Evolutionary conservation across 1,140 invertebrate genomes (phyloP), one percentile per base, ranked within the genome.

Genomic region (Belonocnema kinseyi): DNA sequence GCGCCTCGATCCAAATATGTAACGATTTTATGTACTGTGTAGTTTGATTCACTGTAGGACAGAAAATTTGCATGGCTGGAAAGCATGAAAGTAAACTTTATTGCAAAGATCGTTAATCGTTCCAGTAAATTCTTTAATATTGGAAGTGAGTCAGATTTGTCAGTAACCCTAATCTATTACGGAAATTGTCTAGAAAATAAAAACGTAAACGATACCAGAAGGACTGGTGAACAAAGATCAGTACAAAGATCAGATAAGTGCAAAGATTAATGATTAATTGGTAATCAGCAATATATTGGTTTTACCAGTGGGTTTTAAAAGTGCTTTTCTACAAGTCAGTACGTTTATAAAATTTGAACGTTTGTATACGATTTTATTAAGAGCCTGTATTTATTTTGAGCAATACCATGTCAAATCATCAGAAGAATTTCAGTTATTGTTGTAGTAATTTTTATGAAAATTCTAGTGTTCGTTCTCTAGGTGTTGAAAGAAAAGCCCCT

Each of bases 211-310:
- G 56, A 58, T 58, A 58, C 17, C 11, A 19, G 11, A 58, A 58
- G 3, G 56, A 26, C 19, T 58, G 56, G 26, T 17, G 19, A 58
- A 58, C 56, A 58, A 58, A 58, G 56, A 58, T 58, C 56, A 58
- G 56, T 17, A 58, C 19, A 58, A 46, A 46, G 40, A 46, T 46
- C 40, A 46, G 56, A 58, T 26, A 19, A 58, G 21, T 17, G 26
- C 19, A 58, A 33, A 26, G 56, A 26, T 26, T 58, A 58, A 58
- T 58, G 56, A 58, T 58, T 58, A 58, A 58, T 58, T 26, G 26
- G 10, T 11, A 21, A 26, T 58, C 17, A 58, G 11, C 3, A 13
- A 10, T 12, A 0, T 8, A 3, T 21, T 11, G 19, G 10, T n/a
- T 56, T 58, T 21, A 21, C 19, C 40, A 46, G 40, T 0, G 40